Conservation (phyloP, 2,113 vertebrate genomes). For the Dissostichus mawsoni region DNA sequence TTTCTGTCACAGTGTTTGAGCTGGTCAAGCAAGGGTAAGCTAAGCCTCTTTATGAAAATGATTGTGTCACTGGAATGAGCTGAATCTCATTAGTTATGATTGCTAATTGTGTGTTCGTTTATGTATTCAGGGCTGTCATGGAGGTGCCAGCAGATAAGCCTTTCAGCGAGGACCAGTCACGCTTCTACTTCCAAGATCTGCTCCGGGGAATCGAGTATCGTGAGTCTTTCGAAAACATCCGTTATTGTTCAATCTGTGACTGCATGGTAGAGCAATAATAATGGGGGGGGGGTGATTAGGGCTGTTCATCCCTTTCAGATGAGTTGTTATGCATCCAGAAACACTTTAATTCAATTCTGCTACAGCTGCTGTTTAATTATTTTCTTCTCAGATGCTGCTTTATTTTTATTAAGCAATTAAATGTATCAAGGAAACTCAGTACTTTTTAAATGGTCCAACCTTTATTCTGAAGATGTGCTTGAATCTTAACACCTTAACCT, state of each 20-base stretch:
- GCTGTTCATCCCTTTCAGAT: background rate
- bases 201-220: slow-evolving; percentile 97
- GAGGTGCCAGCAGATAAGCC: slow-evolving; percentile 95
- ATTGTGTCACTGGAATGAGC: slow-evolving; percentile 28
- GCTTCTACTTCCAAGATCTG: slow-evolving; percentile 97
- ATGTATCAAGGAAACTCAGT: background rate
- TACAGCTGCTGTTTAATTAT: background rate
- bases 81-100: slow-evolving; percentile 49
- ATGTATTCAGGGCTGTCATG: slow-evolving; percentile 91
- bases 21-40: slow-evolving; percentile 98
- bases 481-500: background rate
- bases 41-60: slow-evolving; percentile 31
- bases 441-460: background rate
- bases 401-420: background rate
- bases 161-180: slow-evolving; percentile 93
- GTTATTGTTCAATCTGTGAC: slow-evolving; percentile 6
- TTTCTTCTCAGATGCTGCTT: background rate
- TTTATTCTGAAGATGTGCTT: background rate
- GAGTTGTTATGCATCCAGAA: background rate
- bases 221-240: slow-evolving; percentile 80
- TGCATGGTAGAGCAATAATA: background rate
- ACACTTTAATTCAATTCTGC: background rate
- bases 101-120: slow-evolving; percentile 28
- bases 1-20: slow-evolving; percentile 91
- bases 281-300: background rate